A percentile compares a stretch with the other conserved stretches of the same genome.
phyloP scores from a whole-genome alignment of 2,113 vertebrate genomes.

The Bos javanicus region DNA sequence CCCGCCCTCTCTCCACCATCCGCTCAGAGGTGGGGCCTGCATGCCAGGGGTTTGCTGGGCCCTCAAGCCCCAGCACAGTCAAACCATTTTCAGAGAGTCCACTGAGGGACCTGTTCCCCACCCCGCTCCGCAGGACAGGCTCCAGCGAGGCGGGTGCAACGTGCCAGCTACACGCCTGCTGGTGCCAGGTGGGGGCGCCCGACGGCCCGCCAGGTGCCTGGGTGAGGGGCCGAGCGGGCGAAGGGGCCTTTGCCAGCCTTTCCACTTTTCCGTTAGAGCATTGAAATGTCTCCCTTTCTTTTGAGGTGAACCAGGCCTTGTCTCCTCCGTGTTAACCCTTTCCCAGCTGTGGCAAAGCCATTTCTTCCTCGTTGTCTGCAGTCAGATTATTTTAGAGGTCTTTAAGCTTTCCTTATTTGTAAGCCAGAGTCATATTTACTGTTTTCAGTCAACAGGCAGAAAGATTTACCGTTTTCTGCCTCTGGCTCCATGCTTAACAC shows the following conservation, averaged over 20 bases:
- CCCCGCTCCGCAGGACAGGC: accelerated
- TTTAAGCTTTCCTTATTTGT: not conserved
- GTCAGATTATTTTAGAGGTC: not conserved
- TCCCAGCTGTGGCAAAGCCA: not conserved
- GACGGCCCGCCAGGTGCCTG: accelerated
- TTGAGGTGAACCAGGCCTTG: too few species aligned
- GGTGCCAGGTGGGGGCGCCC: accelerated
- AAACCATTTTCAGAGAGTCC: accelerated
- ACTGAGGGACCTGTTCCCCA: accelerated
- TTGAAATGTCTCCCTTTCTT: accelerated
- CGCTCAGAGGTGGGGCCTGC: accelerated
- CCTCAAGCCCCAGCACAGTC: accelerated
- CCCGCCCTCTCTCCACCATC: accelerated
- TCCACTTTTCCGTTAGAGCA: accelerated
- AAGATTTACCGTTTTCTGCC: not conserved
- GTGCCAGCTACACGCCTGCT: accelerated
- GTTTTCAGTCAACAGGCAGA: not conserved
- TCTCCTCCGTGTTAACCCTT: not conserved
- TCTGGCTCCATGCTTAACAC: not conserved
- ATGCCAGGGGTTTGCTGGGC: accelerated
- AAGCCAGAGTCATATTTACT: too few species aligned
- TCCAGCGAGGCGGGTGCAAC: accelerated
- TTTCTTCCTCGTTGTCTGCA: not conserved
- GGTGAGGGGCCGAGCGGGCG: accelerated
- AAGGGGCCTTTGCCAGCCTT: too few species aligned